Percentiles rank a stretch among this genome's conserved stretches.
Conservation (phyloP, 1,140 invertebrate genomes). For the Latrodectus geometricus region DNA sequence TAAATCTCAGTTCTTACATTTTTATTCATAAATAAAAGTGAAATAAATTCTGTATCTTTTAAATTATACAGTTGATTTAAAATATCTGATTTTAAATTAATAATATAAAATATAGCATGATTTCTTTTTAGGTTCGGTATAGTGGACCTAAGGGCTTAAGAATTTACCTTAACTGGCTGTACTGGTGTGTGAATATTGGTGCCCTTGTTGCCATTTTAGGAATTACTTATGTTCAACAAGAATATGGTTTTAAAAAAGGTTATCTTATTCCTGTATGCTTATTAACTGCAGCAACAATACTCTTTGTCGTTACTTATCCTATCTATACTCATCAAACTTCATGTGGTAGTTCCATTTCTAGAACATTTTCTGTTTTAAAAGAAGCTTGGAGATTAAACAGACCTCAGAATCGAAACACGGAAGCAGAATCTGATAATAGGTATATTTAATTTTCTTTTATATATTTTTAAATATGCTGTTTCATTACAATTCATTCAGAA, state of each 20-base stretch:
- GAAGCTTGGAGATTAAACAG: conserved; percentile 66
- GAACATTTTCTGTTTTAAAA: conserved; percentile 69
- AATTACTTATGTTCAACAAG: conserved; percentile 72
- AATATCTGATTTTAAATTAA: too few species aligned
- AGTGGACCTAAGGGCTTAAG: conserved; percentile 68
- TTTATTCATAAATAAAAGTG: too few species aligned
- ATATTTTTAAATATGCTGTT: too few species aligned
- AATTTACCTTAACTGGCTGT: conserved; percentile 73
- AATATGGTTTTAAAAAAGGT: conserved; percentile 70
- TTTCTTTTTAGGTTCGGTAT: conserved; percentile 65
- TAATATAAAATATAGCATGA: not conserved
- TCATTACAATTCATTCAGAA: too few species aligned
- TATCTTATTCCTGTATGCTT: conserved; percentile 68
- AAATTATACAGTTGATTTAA: too few species aligned
- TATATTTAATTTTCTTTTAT: not conserved
- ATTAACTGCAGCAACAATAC: conserved; percentile 66
- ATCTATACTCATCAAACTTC: conserved; percentile 67
- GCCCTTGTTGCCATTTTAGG: conserved; percentile 70
- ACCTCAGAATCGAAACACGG: not conserved
- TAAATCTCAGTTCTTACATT: not conserved
- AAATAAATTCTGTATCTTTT: too few species aligned
- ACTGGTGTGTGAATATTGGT: conserved; percentile 73
- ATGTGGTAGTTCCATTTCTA: conserved; percentile 69
- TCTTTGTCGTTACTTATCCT: conserved; percentile 65
- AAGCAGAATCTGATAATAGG: not conserved